Conservation (phyloP, 2,113 vertebrate genomes). For the Copsychus sechellarum region DNA sequence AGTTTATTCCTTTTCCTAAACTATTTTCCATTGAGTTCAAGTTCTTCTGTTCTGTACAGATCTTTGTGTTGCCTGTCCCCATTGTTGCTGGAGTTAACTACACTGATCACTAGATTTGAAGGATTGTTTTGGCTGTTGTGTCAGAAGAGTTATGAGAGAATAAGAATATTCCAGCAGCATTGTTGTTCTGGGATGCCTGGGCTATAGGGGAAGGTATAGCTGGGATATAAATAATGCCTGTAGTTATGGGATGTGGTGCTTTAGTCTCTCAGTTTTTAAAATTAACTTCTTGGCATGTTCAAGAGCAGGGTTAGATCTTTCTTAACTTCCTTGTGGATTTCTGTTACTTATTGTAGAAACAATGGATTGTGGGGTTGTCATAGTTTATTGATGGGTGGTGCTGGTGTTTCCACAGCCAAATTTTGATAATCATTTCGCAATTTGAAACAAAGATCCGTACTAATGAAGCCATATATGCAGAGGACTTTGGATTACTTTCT, state of each 20-base stretch:
- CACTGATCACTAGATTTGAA: not conserved
- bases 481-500: not conserved
- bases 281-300: not conserved
- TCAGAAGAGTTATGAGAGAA: not conserved
- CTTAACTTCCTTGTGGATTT: not conserved
- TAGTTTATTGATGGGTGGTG: not conserved
- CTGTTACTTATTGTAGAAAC: not conserved
- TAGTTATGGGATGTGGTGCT: not conserved
- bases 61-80: not conserved
- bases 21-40: not conserved
- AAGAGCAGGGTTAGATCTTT: not conserved
- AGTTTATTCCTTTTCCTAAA: not conserved
- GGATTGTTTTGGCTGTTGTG: not conserved
- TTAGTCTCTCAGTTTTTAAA: not conserved
- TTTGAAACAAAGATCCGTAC: not conserved
- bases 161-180: not conserved
- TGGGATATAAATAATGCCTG: not conserved
- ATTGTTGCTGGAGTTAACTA: not conserved
- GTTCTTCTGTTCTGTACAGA: not conserved
- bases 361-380: accelerated
- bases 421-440: not conserved
- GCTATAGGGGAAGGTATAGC: not conserved
- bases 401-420: not conserved
- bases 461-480: not conserved
- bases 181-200: not conserved